Conservation (phyloP, 2,113 vertebrate species). For the Mugil cephalus region DNA sequence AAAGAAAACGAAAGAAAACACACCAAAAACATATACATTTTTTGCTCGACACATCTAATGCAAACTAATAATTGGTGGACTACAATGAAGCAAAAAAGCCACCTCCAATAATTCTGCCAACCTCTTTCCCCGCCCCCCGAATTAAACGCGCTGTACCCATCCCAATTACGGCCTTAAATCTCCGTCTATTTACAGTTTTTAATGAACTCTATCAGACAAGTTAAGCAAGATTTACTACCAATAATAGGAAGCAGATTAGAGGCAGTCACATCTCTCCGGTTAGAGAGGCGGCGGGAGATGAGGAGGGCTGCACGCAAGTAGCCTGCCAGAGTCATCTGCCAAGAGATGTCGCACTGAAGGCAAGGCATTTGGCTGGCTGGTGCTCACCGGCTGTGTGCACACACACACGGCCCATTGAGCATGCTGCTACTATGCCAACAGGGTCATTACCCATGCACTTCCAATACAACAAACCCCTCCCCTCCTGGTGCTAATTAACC, state of each 20-base stretch:
- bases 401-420: constrained; percentile 81
- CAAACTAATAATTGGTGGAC: too few relatives aligned
- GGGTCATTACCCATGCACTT: constrained; percentile 81
- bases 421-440: constrained; percentile 85
- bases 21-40: too few relatives aligned
- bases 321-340: constrained; percentile 63
- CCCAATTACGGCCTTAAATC: too few relatives aligned
- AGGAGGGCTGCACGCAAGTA: constrained; percentile 32
- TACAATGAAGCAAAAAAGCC: too few relatives aligned
- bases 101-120: too few relatives aligned
- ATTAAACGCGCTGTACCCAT: too few relatives aligned
- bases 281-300: constrained; percentile 22
- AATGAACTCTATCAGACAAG: neutral
- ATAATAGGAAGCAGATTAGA: constrained; percentile 16
- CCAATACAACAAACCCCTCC: constrained; percentile 82
- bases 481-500: constrained; percentile 79
- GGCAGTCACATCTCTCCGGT: constrained; percentile 34
- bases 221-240: constrained; percentile 2
- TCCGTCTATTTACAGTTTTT: neutral
- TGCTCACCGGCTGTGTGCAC: constrained; percentile 61
- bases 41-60: too few relatives aligned
- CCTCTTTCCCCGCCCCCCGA: too few relatives aligned
- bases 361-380: constrained; percentile 73
- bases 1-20: too few relatives aligned
- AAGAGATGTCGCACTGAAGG: constrained; percentile 72